Conservation (phyloP, 2,113 vertebrate species). For the Indicator indicator region DNA sequence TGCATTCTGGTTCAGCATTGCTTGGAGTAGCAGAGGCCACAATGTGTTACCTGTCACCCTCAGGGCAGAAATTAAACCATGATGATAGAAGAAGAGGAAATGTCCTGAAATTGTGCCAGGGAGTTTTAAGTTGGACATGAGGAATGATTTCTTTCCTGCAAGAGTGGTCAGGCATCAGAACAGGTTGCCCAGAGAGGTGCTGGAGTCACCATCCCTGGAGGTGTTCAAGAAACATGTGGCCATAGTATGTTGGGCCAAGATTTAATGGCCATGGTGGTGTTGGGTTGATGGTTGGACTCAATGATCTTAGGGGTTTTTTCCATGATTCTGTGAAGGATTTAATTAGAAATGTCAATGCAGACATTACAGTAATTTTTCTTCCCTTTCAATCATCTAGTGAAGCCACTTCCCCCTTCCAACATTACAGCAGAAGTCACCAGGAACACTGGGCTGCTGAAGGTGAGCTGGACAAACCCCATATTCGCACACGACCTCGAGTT, state of each 20-base stretch:
- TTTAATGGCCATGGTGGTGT: too few species aligned
- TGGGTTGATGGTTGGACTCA: too few species aligned
- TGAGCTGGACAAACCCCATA: constrained; percentile 81
- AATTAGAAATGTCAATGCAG: neutral
- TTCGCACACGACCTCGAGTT: constrained; percentile 80
- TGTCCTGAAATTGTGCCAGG: too few species aligned
- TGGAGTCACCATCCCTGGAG: too few species aligned
- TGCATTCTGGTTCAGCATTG: neutral
- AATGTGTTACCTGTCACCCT: neutral
- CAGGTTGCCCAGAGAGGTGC: too few species aligned
- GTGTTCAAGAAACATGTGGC: too few species aligned
- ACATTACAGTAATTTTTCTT: fast-evolving
- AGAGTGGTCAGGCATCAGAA: too few species aligned
- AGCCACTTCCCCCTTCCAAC: constrained; percentile 80
- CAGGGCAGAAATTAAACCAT: neutral
- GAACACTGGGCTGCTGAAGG: constrained; percentile 76
- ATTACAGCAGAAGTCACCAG: constrained; percentile 80
- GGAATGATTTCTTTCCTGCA: too few species aligned
- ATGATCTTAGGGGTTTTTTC: too few species aligned
- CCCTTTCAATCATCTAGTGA: constrained; percentile 78
- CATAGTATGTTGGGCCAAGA: too few species aligned
- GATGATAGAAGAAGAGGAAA: too few species aligned
- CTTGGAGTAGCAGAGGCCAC: neutral
- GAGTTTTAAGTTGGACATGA: too few species aligned
- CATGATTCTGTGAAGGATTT: neutral